Base-by-base conservation (phyloP, 2,797 vertebrate genomes). In the Sebastes hopkinsi region DNA sequence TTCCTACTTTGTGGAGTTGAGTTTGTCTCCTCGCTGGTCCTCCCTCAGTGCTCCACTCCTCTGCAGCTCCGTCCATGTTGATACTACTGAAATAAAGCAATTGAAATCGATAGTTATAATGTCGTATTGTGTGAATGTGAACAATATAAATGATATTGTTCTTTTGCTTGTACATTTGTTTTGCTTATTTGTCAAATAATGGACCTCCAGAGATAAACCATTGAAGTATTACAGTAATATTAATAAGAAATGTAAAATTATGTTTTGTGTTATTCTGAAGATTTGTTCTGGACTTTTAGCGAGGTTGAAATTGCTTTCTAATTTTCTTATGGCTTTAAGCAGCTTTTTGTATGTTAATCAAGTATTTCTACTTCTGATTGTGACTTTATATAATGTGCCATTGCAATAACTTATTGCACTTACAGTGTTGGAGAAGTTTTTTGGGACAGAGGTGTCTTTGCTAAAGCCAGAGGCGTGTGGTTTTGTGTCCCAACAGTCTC, bases 401-500 rank as follows among this genome's bases (percentile, higher is more conserved):
- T 90, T 90, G 90, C 86, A 96, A 93, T 97, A 97, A 97, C 87
- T 97, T 97, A 96, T 96, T 97, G 96, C 95, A 96, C 95, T 96
- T 96, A 95, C 86, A 92, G 86, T 90, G 89, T 93, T 90, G 89
- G 71, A 82, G 71, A 81, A 65, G 55, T 67, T 61, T 20, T 61
- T 64, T 56, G 6, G 82, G 88, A 88, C 72, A 79, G 52, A 59
- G 69, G 79, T 87, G 70, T 86, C 64, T 84, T 86, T 82, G 30
- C 58, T 79, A n/a, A 77, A 83, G 59, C 54, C 69, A 79, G 69
- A 74, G 67, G 25, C 3, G 12, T 55, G 11, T 72, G 75, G 64
- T 76, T 78, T 50, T 65, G 59, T 66, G 77, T 84, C 61, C 79
- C 72, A 89, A 65, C 73, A 71, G 67, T 81, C 59, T 87, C 79